Evolutionary conservation across 2,888 invertebrate genomes (phyloP).

Genomic region (Acanthosepion pharaonis): DNA sequence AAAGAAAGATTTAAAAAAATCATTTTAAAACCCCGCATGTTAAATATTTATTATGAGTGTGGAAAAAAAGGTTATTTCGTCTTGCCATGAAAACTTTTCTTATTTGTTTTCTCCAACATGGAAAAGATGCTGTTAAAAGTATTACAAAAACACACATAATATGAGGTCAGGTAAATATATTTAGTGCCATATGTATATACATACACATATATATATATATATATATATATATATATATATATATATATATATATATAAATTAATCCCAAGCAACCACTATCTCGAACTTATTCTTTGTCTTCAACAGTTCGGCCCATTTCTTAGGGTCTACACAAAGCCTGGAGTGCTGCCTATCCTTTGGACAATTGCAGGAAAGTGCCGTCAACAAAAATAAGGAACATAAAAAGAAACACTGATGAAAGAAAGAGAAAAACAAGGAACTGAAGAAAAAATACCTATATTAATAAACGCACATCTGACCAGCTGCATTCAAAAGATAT

Average conservation of each 20-base stretch:
- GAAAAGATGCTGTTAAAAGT: too few species aligned
- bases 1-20: not conserved
- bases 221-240: constrained; percentile 16
- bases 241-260: not conserved
- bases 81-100: too few species aligned
- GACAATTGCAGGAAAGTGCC: not conserved
- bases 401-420: not conserved
- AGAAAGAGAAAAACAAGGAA: not conserved
- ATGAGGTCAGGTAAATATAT: not conserved
- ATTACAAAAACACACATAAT: not conserved
- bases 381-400: too few species aligned
- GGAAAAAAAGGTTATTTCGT: too few species aligned
- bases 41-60: too few species aligned
- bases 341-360: not conserved
- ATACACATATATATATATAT: not conserved
- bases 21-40: too few species aligned
- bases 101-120: too few species aligned
- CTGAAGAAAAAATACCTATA: not conserved
- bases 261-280: not conserved
- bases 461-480: not conserved
- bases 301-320: not conserved
- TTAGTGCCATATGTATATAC: not conserved
- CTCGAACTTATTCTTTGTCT: constrained; percentile 14
- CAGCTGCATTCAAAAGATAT: too few species aligned
- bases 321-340: not conserved